Base-by-base conservation (phyloP, 30 jellyfish, hydroid and myxozoan species). In the Chrysaora quinquecirrha region DNA sequence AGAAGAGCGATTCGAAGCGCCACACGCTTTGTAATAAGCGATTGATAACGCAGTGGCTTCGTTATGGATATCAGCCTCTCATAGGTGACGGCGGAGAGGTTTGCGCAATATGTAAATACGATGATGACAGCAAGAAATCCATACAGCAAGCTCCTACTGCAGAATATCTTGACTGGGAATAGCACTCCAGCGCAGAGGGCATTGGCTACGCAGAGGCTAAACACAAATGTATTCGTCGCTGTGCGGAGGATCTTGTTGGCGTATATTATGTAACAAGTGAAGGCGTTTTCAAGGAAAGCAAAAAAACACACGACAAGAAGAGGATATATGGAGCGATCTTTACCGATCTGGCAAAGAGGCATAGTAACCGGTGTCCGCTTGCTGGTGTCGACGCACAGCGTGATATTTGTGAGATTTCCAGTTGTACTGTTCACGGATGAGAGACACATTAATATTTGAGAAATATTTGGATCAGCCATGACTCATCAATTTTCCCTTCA, bases 51-150 rank as follows among this genome's bases (percentile, higher is more conserved):
- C 23, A 90, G 73, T 1, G 97, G 97, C 29, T 84, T 75, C 19
- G 97, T 90, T 19, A 90, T 76, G 12, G 97, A 83, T 68, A 66
- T 50, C 22, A 83, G 82, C 82, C 97, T 68, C 79, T 90, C 97
- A 56, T 76, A 90, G 2, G 97, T 90, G 38, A 81, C 97, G 9
- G 96, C 94, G 6, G 96, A 83, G 20, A 90, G 63, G 43, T 90
- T 90, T 27, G 82, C 56, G 48, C 85, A 58, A 65, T 90, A 90
- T 0, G 86, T 78, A 24, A 90, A 48, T 22, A 90, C 82, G 48
- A 82, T 80, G 32, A 90, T 82, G 23, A 72, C 69, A 21, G 85
- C 89, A 25, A 84, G 67, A 66, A 79, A 90, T 34, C 43, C 31
- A 32, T 90, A 90, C 20, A 66, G 43, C 47, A 49, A 7, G 72